Percentiles rank a stretch among this genome's conserved stretches.
Conservation (phyloP, 30 jellyfish, hydroid and myxozoan genomes). For the Cassiopea andromeda region DNA sequence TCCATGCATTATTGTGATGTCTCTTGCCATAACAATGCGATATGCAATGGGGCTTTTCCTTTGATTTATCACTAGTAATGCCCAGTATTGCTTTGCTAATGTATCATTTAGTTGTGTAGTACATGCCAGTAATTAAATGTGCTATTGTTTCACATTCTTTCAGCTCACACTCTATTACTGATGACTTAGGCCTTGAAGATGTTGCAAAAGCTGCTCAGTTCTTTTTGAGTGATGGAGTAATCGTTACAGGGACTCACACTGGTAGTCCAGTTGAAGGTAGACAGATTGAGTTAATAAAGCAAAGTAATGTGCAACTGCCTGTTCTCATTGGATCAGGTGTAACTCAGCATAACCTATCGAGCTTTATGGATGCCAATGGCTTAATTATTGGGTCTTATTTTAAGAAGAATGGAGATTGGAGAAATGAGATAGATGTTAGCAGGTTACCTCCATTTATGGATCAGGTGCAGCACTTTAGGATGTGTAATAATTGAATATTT, state of each 20-base stretch:
- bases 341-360: conserved; percentile 37
- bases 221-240: conserved; percentile 84
- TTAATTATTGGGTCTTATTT: conserved; percentile 84
- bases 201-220: conserved; percentile 83
- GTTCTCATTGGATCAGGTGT: conserved; percentile 81
- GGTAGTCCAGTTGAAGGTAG: conserved; percentile 68
- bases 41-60: too few species aligned
- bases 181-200: conserved; percentile 58
- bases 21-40: too few species aligned
- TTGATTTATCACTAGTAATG: too few species aligned
- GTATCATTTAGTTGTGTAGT: too few species aligned
- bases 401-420: conserved; percentile 77
- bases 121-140: too few species aligned
- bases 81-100: too few species aligned
- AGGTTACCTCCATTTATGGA: conserved; percentile 31
- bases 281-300: conserved; percentile 17
- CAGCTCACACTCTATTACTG: conserved; percentile 82
- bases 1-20: too few species aligned
- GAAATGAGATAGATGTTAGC: conserved; percentile 36
- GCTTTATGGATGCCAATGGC: conserved; percentile 61
- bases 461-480: background rate
- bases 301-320: conserved; percentile 43
- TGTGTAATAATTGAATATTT: background rate
- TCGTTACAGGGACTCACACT: conserved; percentile 81
- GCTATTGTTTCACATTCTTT: too few species aligned